Evolutionary conservation across 2,888 invertebrate species (phyloP).

Genomic region (Antheraea yamamai): DNA sequence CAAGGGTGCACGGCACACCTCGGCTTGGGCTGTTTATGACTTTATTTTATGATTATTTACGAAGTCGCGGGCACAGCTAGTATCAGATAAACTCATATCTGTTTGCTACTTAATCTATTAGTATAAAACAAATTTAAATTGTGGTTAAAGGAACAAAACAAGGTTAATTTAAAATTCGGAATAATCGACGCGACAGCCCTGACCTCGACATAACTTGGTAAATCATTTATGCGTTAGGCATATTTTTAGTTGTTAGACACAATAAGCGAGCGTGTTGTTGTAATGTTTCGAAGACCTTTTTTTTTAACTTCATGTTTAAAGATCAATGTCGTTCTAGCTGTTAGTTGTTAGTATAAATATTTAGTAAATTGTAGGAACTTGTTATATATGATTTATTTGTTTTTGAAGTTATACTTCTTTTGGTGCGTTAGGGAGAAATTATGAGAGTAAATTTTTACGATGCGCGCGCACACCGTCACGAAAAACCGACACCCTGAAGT

Average conservation of each 20-base stretch:
- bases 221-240: conserved; percentile 39
- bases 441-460: no score
- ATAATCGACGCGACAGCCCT: conserved; percentile 29
- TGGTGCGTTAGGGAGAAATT: no score
- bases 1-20: no score
- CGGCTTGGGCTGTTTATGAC: no score
- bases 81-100: no score
- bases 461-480: no score
- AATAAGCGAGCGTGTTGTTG: conserved; percentile 33
- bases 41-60: no score
- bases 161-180: neutral
- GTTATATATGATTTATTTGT: neutral
- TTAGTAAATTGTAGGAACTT: neutral
- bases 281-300: conserved; percentile 6
- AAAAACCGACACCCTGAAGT: no score
- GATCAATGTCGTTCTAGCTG: conserved; percentile 15
- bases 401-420: neutral
- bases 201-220: conserved; percentile 20
- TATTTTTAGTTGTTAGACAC: conserved; percentile 43
- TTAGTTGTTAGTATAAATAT: neutral
- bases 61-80: no score
- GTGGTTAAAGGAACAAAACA: neutral
- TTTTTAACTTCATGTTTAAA: neutral
- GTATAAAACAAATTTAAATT: no score
- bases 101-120: no score